Conservation (phyloP, 2,113 vertebrate genomes). For the Nothobranchius kuhntae region DNA sequence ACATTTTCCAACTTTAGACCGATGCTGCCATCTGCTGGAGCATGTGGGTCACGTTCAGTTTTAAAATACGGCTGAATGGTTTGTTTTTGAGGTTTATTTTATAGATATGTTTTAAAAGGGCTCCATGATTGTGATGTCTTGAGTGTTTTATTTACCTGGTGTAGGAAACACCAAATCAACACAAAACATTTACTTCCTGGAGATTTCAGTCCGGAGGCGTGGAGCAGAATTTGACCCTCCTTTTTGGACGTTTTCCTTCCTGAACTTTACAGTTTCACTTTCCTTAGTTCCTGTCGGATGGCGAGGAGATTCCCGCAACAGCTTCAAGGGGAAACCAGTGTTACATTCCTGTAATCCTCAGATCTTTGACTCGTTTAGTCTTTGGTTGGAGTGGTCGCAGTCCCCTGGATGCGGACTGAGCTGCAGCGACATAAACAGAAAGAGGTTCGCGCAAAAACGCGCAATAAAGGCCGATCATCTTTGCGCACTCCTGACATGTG, state of each 20-base stretch:
- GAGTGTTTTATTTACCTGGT: neutral
- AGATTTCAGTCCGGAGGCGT: neutral
- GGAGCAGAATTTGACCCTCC: slow-evolving; percentile 4
- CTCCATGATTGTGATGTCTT: too few relatives aligned
- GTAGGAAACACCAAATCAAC: neutral
- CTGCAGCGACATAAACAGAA: neutral
- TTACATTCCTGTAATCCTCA: too few relatives aligned
- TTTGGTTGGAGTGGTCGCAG: neutral
- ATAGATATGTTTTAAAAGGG: too few relatives aligned
- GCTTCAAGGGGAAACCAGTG: accelerated
- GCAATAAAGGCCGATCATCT: neutral
- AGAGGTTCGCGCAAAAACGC: slow-evolving; percentile 1
- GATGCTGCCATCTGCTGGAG: slow-evolving; percentile 52
- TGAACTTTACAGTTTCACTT: slow-evolving; percentile 55
- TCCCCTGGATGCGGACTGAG: slow-evolving; percentile 1
- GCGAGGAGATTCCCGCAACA: neutral
- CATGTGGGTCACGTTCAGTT: neutral
- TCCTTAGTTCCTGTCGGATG: slow-evolving; percentile 12
- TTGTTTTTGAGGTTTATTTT: too few relatives aligned
- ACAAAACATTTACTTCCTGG: too few relatives aligned
- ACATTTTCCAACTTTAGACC: neutral
- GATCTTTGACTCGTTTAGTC: neutral
- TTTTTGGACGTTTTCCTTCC: slow-evolving; percentile 30
- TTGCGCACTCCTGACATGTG: neutral
- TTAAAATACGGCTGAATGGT: neutral